Evolutionary conservation across 2,797 vertebrate genomes (phyloP).

Genomic region (Coreius guichenoti): DNA sequence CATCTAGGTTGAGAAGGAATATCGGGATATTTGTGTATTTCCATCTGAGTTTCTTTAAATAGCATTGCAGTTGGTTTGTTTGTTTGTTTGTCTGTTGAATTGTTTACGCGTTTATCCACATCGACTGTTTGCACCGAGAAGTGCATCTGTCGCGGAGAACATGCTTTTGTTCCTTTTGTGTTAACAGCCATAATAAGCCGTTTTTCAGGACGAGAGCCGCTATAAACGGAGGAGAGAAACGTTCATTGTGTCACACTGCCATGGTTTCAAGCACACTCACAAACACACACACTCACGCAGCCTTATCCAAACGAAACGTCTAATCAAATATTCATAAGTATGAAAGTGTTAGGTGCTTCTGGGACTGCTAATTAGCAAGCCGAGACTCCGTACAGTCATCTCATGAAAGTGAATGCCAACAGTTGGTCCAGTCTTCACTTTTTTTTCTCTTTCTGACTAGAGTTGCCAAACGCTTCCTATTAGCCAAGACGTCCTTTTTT

Average conservation of each 20-base stretch:
- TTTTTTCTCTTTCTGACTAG: not conserved
- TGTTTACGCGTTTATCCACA: not conserved
- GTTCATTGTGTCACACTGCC: not conserved
- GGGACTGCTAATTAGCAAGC: constrained; percentile 59
- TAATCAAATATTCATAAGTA: constrained; percentile 59
- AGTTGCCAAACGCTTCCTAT: not conserved
- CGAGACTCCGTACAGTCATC: constrained; percentile 47
- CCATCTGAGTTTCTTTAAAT: constrained; percentile 4
- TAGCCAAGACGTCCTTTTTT: not conserved
- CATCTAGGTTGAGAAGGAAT: not conserved
- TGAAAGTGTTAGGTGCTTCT: constrained; percentile 37
- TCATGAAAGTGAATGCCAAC: constrained; percentile 59
- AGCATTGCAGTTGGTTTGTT: not conserved
- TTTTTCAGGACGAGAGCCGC: constrained; percentile 14
- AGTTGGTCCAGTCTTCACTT: constrained; percentile 49
- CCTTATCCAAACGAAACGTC: constrained; percentile 12
- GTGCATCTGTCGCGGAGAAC: not conserved
- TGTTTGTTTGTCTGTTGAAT: constrained; percentile 21
- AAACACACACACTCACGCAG: not conserved
- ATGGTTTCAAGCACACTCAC: not conserved
- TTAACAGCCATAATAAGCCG: constrained; percentile 28
- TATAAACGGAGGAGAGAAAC: not conserved
- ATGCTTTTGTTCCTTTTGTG: constrained; percentile 34
- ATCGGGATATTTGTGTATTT: not conserved
- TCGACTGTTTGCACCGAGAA: constrained; percentile 19